These are phyloP conservation scores for Leucosticte australis DNA, from an alignment of 2,113 vertebrate species.

Conservation along the genomic window DNA sequence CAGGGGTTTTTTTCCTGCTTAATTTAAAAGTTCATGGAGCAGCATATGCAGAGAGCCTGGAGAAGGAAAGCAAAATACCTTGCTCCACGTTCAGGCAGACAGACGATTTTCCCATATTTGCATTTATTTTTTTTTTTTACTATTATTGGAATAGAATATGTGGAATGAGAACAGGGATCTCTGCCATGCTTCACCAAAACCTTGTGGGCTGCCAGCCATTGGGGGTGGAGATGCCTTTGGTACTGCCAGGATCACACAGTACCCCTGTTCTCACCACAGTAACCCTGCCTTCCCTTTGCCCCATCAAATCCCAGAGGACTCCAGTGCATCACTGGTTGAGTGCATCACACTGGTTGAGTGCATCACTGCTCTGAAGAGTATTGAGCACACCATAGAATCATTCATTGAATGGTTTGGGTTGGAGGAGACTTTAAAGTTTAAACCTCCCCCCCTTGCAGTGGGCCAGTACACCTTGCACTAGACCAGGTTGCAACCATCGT, in stretches of 20 bases:
- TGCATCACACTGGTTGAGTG: not conserved
- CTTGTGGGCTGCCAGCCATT: rapidly evolving
- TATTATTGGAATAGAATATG: not conserved
- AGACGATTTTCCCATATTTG: not conserved
- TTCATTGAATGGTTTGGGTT: not conserved
- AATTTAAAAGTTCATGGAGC: not conserved
- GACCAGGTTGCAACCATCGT: not conserved
- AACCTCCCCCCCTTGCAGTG: not conserved
- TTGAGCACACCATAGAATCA: not conserved
- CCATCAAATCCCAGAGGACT: not conserved
- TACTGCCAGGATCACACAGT: not conserved
- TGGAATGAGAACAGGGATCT: not conserved
- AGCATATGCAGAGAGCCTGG: not conserved
- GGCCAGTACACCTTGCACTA: not conserved
- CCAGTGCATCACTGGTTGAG: not conserved
- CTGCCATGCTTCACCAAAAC: rapidly evolving
- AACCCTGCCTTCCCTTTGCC: not conserved
- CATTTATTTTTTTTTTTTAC: not conserved
- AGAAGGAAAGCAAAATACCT: not conserved
- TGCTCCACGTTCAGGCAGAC: rapidly evolving
- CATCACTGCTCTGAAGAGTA: not conserved
- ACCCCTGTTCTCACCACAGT: not conserved
- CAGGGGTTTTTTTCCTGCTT: not conserved
- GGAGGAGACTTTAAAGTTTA: not conserved
- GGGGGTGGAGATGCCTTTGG: not conserved